These are phyloP conservation scores for Okapia johnstoni DNA, from an alignment of 2,113 vertebrate species.

Conservation along the genomic window DNA sequence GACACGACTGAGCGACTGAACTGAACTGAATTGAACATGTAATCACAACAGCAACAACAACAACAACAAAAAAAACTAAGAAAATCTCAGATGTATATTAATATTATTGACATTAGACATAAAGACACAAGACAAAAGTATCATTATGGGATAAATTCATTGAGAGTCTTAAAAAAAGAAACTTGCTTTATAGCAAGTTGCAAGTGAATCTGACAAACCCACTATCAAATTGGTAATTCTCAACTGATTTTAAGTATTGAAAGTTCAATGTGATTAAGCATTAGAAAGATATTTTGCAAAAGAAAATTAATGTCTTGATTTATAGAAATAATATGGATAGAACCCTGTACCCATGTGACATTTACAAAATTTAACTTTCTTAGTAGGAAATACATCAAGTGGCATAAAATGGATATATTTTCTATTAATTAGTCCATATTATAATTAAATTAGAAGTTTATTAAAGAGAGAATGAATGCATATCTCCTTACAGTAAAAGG, in stretches of 20 bases:
- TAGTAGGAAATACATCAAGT: neutral
- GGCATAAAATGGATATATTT: neutral
- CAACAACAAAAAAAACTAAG: neutral
- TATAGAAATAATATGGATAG: neutral
- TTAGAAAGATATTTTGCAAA: neutral
- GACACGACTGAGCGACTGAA: too few species aligned
- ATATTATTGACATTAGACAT: neutral
- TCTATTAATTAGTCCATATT: neutral
- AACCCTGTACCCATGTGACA: neutral
- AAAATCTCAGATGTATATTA: neutral
- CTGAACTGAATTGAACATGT: neutral
- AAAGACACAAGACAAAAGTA: neutral
- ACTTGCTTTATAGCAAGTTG: neutral
- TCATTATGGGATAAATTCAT: neutral
- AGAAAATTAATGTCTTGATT: neutral
- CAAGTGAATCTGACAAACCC: neutral
- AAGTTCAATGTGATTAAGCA: neutral
- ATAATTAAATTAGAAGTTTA: neutral
- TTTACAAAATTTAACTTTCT: neutral
- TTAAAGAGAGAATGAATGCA: neutral
- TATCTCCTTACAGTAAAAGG: neutral
- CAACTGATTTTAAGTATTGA: neutral
- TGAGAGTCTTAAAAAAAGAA: neutral
- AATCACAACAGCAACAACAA: neutral
- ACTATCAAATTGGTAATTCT: neutral